Percentiles rank a stretch among this genome's conserved stretches.
phyloP scores from a whole-genome alignment of 1,140 invertebrate species.

The Zaprionus ornatus region DNA sequence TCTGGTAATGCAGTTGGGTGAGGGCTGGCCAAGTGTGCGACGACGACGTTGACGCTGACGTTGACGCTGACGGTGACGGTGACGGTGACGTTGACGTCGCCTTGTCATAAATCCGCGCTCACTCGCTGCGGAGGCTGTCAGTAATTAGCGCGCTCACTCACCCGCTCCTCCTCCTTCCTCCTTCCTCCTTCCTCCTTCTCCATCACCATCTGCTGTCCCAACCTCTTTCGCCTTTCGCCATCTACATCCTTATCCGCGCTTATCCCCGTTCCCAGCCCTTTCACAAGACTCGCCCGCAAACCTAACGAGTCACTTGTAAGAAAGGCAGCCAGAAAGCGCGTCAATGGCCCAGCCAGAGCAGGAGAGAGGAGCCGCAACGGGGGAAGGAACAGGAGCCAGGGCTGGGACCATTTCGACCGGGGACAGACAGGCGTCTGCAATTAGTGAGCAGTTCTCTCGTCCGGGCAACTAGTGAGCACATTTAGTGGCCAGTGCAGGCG shows the following conservation, averaged over 20 bases:
- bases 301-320: constrained; percentile 78
- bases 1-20: constrained; percentile 23
- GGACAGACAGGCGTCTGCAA: constrained; percentile 65
- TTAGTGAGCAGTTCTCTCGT: constrained; percentile 63
- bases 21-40: constrained; percentile 31
- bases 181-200: not conserved
- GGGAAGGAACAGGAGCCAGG: not conserved
- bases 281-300: constrained; percentile 39
- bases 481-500: constrained; percentile 57
- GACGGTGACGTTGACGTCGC: constrained; percentile 55
- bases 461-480: constrained; percentile 44
- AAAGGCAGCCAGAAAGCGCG: constrained; percentile 34
- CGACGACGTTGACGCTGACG: constrained; percentile 31
- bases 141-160: constrained; percentile 72
- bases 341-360: constrained; percentile 17
- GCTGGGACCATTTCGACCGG: not conserved
- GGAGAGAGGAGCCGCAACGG: too few species aligned
- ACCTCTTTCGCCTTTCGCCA: not conserved
- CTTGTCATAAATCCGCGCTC: constrained; percentile 75
- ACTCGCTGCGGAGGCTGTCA: constrained; percentile 52
- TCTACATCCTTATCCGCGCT: not conserved
- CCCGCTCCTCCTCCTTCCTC: constrained; percentile 29
- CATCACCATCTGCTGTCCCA: too few species aligned
- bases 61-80: constrained; percentile 47
- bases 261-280: not conserved